Evolutionary conservation across 2,113 vertebrate genomes (phyloP), one percentile per base, ranked within the genome.

Genomic region (Oreocharis arfaki): DNA sequence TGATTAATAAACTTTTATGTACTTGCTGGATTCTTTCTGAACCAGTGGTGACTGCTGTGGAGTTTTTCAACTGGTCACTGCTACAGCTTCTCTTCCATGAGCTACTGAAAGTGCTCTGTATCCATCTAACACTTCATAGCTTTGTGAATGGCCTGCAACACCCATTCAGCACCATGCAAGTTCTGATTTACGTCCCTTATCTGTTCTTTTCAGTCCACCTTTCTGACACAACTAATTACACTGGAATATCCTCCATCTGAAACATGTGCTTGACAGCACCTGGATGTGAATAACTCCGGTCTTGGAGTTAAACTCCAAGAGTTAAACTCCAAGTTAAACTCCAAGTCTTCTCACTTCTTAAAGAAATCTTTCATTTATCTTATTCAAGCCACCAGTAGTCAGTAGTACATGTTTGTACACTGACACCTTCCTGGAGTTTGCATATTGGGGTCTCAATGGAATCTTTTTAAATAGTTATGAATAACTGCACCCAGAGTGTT

Each of bases 401-500:
- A 1, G 27, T 19, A 56, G 16, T 4, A 17, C 7, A 1, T 27
- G 6, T 21, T 22, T 60, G 8, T 20, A 50, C 6, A 33, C 13
- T 39, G 24, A 21, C 7, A 37, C 5, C 7, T 61, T 37, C 7
- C 17, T 47, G 37, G n/a, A 35, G 4, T 24, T 44, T 73, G 10
- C 1, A 1, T 35, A 53, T 16, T 0, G 6, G 11, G 4, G 2
- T 14, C 5, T 49, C 7, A 32, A 1, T 70, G n/a, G 6, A 27
- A 49, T 63, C 4, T 9, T 69, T 80, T 37, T 30, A 64, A 83
- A 12, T 30, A 41, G 1, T 24, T 52, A 27, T 16, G 8, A 75
- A 10, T 3, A 70, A 37, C 13, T 37, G 14, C 5, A 82, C 11
- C 1, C 30, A 47, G 26, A 30, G 5, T 16, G 41, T 59, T 37